A percentile compares a stretch with the other conserved stretches of the same genome.
These are phyloP conservation scores for Antitype chi DNA, from an alignment of 2,888 invertebrate genomes.

Conservation along the genomic window DNA sequence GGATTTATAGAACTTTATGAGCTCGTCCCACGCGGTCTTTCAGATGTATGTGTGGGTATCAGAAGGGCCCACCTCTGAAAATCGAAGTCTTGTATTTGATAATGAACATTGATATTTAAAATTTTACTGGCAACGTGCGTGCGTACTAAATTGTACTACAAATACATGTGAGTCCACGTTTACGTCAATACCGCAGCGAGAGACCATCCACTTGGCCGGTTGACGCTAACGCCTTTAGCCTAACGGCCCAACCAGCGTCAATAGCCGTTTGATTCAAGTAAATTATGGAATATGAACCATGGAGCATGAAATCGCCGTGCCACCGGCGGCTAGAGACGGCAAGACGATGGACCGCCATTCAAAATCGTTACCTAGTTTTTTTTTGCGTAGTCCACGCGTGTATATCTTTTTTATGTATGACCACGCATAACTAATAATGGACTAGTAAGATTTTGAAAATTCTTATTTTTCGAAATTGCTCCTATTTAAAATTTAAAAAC, in stretches of 20 bases:
- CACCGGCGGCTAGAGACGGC: background rate
- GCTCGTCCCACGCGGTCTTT: background rate
- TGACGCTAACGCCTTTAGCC: background rate
- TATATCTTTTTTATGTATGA: too few relatives aligned
- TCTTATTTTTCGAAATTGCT: too few relatives aligned
- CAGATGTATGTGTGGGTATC: constrained; percentile 3
- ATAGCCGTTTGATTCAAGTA: background rate
- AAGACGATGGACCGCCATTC: background rate
- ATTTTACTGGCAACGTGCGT: background rate
- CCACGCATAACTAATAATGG: too few relatives aligned
- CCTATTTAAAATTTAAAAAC: too few relatives aligned
- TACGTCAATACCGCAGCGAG: background rate
- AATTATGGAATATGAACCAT: background rate
- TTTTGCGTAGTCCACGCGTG: too few relatives aligned
- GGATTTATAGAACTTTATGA: background rate
- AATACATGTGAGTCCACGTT: background rate
- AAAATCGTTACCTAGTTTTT: background rate
- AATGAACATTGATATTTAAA: background rate
- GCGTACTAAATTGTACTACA: background rate
- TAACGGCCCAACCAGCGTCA: too few relatives aligned
- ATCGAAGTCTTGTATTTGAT: background rate
- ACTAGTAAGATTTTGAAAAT: too few relatives aligned
- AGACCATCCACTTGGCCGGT: background rate
- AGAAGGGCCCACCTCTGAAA: background rate
- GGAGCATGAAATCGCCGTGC: background rate